These are phyloP conservation scores for Malurus splendens DNA, from an alignment of 2,797 vertebrate species.

Conservation along the genomic window DNA sequence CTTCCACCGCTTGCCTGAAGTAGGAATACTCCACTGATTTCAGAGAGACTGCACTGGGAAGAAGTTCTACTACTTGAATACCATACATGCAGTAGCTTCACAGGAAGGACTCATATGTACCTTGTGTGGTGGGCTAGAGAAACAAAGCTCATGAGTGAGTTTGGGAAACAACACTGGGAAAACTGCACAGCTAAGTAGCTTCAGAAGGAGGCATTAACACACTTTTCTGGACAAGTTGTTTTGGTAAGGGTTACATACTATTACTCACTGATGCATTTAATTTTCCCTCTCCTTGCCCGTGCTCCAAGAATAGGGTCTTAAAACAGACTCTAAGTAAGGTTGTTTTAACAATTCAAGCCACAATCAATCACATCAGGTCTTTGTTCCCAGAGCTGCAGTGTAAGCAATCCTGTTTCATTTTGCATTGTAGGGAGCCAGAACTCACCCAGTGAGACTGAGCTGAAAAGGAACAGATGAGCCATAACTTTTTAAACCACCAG, in stretches of 20 bases:
- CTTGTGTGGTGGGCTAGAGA: background rate
- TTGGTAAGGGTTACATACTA: background rate
- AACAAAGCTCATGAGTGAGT: background rate
- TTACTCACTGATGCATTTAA: background rate
- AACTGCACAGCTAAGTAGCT: background rate
- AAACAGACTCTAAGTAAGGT: background rate
- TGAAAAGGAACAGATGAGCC: background rate
- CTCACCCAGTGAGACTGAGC: background rate
- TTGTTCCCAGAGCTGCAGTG: background rate
- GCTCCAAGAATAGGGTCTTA: background rate
- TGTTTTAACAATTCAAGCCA: background rate
- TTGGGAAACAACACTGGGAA: background rate
- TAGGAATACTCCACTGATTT: background rate
- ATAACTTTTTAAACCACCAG: background rate
- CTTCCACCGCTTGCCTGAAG: background rate
- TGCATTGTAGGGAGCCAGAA: background rate
- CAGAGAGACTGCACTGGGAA: background rate
- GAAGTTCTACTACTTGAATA: background rate
- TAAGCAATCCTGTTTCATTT: background rate
- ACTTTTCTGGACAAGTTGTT: background rate
- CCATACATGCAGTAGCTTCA: background rate
- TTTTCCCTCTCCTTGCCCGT: background rate
- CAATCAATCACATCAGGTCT: background rate
- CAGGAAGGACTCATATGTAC: background rate
- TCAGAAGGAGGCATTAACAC: background rate